Evolutionary conservation across 2,797 vertebrate species (phyloP), one percentile per base, ranked within the genome.

Genomic region (Eulemur mongoz): DNA sequence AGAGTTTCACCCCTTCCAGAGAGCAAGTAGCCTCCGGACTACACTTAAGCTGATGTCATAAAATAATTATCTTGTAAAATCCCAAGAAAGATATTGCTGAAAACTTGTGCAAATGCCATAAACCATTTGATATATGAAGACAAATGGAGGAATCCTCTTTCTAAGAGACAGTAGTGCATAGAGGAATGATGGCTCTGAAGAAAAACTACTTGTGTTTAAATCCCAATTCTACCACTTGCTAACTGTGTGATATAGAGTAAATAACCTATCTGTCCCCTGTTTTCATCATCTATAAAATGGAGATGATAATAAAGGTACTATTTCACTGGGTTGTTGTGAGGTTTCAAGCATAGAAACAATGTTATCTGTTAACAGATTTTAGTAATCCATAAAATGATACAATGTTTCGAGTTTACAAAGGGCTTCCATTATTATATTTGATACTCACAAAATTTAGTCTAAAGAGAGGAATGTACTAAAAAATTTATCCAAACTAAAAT

Each of bases 31-130:
- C 10, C 30, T 83, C n/a, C 32, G 59, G 50, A 85, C 7, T 84
- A 57, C 15, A 70, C 13, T 48, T 63, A 67, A 70, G 23, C 22
- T 70, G 43, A 87, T 65, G 23, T 75, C 17, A 15, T 72, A 59
- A 90, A 78, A 90, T 17, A 92, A 85, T 82, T 54, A 82, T 22
- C 17, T 63, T 87, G 5, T 67, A 92, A 95, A 96, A 94, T 82
- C 13, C 10, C 30, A 89, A 90, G 67, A 87, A 90, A 73, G 48
- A 69, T 85, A 73, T 48, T 38, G 43, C 25, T 45, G 38, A 6
- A 90, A 85, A 97, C n/a, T 38, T 96, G 38, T 81, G 57, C 40
- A 94, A 67, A 54, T 76, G 23, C 15, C 38, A 83, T 63, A 67
- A 91, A 48, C 27, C 54, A 88, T 90, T 96, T 43, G 32, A 52